Percentiles rank a stretch among this genome's conserved stretches.
Evolutionary conservation across 2,113 vertebrate species (phyloP).

Genomic region (Rhinopomastus cyanomelas): DNA sequence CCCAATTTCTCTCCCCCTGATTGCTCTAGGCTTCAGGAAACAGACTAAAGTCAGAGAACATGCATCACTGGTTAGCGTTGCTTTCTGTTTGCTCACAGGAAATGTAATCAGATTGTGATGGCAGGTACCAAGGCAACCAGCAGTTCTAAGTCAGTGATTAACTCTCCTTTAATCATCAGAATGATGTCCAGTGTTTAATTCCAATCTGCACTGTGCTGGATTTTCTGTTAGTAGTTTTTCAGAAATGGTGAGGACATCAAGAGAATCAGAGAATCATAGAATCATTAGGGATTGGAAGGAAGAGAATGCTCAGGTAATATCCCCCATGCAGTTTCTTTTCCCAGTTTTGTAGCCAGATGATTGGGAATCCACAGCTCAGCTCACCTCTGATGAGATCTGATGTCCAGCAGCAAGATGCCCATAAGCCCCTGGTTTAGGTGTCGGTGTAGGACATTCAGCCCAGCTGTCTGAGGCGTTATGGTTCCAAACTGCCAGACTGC

Average conservation of each 20-base stretch:
- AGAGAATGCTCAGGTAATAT: neutral
- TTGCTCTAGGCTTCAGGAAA: neutral
- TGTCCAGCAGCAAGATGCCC: neutral
- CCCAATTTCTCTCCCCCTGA: neutral
- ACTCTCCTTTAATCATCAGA: neutral
- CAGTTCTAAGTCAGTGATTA: neutral
- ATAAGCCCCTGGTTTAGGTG: neutral
- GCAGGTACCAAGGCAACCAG: neutral
- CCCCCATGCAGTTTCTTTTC: neutral
- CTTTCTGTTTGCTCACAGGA: constrained; percentile 4
- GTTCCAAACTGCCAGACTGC: neutral
- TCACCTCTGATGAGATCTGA: neutral
- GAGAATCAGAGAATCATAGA: no score
- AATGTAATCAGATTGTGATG: neutral
- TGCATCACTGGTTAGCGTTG: neutral
- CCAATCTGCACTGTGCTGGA: neutral
- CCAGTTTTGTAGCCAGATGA: neutral
- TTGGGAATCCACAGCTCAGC: neutral
- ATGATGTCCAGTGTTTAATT: neutral
- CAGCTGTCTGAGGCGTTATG: neutral
- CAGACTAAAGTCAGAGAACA: neutral
- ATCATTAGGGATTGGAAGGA: no score
- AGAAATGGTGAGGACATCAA: neutral
- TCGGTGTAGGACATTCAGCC: neutral
- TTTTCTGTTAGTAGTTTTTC: neutral